Conservation (phyloP, 2,113 vertebrate genomes). For the Cololabis saira region DNA sequence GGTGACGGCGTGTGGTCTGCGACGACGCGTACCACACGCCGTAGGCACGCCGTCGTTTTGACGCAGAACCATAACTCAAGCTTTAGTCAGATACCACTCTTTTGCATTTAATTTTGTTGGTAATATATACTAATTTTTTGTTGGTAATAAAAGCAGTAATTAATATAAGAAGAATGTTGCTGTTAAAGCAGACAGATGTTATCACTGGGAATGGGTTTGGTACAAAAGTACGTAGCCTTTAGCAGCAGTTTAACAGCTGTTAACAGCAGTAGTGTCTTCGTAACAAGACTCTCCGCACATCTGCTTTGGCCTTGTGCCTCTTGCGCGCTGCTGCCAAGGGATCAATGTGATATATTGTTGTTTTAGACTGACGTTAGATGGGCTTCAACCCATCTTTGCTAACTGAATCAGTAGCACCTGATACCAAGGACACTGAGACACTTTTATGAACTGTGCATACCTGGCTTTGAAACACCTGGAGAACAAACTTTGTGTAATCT, state of each 20-base stretch:
- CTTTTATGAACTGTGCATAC: constrained; percentile 2
- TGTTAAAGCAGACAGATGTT: not conserved
- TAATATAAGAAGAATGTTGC: too few relatives aligned
- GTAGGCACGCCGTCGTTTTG: too few relatives aligned
- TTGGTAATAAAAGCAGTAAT: too few relatives aligned
- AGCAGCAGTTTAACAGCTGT: constrained; percentile 27
- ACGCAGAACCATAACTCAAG: too few relatives aligned
- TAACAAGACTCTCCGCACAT: constrained; percentile 18
- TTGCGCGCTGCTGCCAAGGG: constrained; percentile 23
- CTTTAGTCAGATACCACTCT: not conserved
- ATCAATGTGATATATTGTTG: constrained; percentile 39
- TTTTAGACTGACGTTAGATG: constrained; percentile 29
- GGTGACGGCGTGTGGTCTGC: too few relatives aligned
- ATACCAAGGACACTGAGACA: constrained; percentile 1
- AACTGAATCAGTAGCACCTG: constrained; percentile 22
- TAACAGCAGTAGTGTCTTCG: constrained; percentile 19
- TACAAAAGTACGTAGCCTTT: constrained; percentile 15
- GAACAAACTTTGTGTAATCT: constrained; percentile 22
- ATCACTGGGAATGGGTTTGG: not conserved
- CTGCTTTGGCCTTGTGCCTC: constrained; percentile 30
- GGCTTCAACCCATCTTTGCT: constrained; percentile 31
- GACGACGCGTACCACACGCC: too few relatives aligned
- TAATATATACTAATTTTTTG: too few relatives aligned
- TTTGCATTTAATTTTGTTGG: too few relatives aligned
- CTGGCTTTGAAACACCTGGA: not conserved